Conservation (phyloP, 1,140 invertebrate species). For the Pseudomyrmex pallidus region DNA sequence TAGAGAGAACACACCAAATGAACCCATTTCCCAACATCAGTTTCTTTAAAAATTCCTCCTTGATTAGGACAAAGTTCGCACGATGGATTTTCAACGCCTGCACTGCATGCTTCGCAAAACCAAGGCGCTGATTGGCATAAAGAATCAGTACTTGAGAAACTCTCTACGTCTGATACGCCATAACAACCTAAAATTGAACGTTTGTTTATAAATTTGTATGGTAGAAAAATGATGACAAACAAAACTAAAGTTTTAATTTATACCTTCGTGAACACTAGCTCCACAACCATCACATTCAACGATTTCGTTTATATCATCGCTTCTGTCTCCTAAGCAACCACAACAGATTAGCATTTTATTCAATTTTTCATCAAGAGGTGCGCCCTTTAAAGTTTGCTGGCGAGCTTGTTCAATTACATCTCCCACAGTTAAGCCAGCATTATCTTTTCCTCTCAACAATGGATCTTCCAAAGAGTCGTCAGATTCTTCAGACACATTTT, state of each 20-base stretch:
- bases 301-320: constrained; percentile 97
- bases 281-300: constrained; percentile 98
- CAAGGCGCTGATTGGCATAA: constrained; percentile 97
- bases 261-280: constrained; percentile 97
- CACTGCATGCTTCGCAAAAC: constrained; percentile 99
- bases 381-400: constrained; percentile 81
- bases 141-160: constrained; percentile 95
- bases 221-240: constrained; percentile 11
- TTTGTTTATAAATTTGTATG: neutral
- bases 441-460: constrained; percentile 85
- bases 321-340: constrained; percentile 96
- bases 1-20: constrained; percentile 98
- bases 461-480: constrained; percentile 85
- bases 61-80: constrained; percentile 94
- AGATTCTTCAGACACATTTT: constrained; percentile 85
- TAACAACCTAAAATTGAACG: constrained; percentile 90
- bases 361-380: constrained; percentile 83
- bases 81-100: constrained; percentile 92
- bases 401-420: constrained; percentile 86
- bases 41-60: constrained; percentile 98
- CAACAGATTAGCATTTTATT: constrained; percentile 92
- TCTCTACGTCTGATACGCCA: constrained; percentile 96
- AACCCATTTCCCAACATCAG: constrained; percentile 98
- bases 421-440: constrained; percentile 83
- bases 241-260: neutral